These are phyloP conservation scores for Diachasma alloeum DNA, from an alignment of 1,140 invertebrate species.

Conservation along the genomic window DNA sequence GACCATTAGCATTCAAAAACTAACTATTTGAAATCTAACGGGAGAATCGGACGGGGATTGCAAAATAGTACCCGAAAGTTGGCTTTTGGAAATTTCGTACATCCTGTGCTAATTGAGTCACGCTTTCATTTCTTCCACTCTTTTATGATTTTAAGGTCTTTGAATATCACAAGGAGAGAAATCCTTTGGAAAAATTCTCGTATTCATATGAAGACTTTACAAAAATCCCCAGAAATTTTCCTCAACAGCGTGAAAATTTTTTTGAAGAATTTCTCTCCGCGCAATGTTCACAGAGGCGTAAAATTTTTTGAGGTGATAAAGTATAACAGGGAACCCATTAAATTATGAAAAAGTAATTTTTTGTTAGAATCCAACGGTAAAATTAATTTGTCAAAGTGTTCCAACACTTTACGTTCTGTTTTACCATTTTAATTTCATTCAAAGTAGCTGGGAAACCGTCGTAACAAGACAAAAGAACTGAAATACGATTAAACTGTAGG, in stretches of 20 bases:
- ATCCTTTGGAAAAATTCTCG: not conserved
- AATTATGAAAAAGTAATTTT: too few relatives aligned
- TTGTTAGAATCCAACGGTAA: not conserved
- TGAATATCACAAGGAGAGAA: not conserved
- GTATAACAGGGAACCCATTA: too few relatives aligned
- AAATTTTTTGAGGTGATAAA: too few relatives aligned
- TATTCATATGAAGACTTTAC: too few relatives aligned
- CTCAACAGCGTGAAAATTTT: too few relatives aligned
- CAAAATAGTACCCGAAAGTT: slow-evolving; percentile 12
- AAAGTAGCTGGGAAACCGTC: not conserved
- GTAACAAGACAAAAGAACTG: slow-evolving; percentile 2
- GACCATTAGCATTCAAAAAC: slow-evolving; percentile 15
- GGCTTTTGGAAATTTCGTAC: slow-evolving; percentile 10
- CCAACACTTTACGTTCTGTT: not conserved
- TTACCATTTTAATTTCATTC: not conserved
- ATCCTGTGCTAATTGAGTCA: not conserved
- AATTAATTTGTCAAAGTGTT: not conserved
- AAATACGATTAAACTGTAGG: not conserved
- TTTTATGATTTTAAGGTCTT: not conserved
- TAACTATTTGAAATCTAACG: slow-evolving; percentile 10
- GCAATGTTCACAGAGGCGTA: too few relatives aligned
- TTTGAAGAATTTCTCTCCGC: too few relatives aligned
- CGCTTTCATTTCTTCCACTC: not conserved
- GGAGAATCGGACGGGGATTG: not conserved
- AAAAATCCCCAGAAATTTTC: too few relatives aligned